Base-by-base conservation (phyloP, 2,797 vertebrate species). In the Eleutherodactylus coqui region DNA sequence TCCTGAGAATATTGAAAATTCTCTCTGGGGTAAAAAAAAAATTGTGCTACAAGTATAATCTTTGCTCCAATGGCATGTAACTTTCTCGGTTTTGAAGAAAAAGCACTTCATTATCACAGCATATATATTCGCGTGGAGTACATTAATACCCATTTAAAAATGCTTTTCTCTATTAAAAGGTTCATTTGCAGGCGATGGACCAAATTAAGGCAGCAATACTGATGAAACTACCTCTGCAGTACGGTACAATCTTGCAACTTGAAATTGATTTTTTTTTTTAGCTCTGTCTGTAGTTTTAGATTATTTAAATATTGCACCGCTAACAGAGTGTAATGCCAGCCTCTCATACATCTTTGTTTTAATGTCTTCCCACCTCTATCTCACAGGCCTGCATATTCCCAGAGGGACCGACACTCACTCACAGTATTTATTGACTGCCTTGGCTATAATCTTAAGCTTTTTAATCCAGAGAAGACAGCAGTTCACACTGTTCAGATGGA, bases 391-490 rank as follows among this genome's bases (percentile, higher is more conserved):
- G 45, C 60, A n/a, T 67, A 43, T 51, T 84, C 76, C 87, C 87
- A 84, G 9, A 77, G 77, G 76, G 47, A 51, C 70, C 58, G 9
- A 8, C 47, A 84, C 85, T 84, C 87, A 79, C 80, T 88, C 32
- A 36, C 47, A 75, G 86, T 19, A 51, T 75, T 84, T 87, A 87
- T 87, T 88, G 85, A 81, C 82, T 80, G 82, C 72, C 19, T n/a
- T n/a, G 70, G 70, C 70, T 84, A 79, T 77, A 77, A 78, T 83
- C 78, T 49, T 32, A 75, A 41, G 64, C 67, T 80, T 87, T 79
- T 89, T 89, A 90, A 89, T 88, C 89, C 87, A 89, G 81, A 78
- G 86, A 72, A 89, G 83, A 38, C 49, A 85, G 83, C 60, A 84
- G 58, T 0, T 60, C 73, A 79, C 85, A 81, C 88, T 79, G 24